A percentile compares a stretch with the other conserved stretches of the same genome.
These are phyloP conservation scores for Alethe diademata DNA, from an alignment of 2,113 vertebrate genomes.

Conservation along the genomic window DNA sequence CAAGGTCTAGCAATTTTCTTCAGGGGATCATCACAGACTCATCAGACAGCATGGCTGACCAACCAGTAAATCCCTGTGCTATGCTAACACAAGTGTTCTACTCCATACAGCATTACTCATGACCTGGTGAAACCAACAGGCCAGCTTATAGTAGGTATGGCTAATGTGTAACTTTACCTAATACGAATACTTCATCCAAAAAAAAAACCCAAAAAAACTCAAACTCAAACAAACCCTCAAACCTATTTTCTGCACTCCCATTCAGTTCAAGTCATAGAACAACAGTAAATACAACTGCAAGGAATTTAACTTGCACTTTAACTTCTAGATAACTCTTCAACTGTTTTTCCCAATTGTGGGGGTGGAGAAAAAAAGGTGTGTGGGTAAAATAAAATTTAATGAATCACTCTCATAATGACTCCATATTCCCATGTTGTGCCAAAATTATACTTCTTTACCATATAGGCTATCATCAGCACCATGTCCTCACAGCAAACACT, in stretches of 20 bases:
- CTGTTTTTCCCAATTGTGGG: not conserved
- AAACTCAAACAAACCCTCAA: not conserved
- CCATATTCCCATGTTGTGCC: not conserved
- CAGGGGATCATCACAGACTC: not conserved
- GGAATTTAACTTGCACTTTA: not conserved
- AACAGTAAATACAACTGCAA: not conserved
- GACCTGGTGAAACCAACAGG: not conserved
- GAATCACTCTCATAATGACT: not conserved
- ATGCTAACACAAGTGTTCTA: not conserved
- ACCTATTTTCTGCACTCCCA: not conserved
- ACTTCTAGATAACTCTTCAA: not conserved
- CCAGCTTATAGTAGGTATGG: not conserved
- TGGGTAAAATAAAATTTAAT: not conserved
- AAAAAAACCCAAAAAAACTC: not conserved
- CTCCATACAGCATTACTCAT: not conserved
- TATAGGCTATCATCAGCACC: constrained; percentile 12
- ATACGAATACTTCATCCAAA: not conserved
- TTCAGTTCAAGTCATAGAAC: not conserved
- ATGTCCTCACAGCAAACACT: constrained; percentile 19
- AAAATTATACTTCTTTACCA: not conserved
- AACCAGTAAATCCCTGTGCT: not conserved
- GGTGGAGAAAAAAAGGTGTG: not conserved
- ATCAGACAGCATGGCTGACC: not conserved
- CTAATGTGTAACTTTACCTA: not conserved
- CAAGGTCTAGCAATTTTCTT: not conserved